Base-by-base conservation (phyloP, 2,113 vertebrate genomes). In the Ranitomeya imitator region DNA sequence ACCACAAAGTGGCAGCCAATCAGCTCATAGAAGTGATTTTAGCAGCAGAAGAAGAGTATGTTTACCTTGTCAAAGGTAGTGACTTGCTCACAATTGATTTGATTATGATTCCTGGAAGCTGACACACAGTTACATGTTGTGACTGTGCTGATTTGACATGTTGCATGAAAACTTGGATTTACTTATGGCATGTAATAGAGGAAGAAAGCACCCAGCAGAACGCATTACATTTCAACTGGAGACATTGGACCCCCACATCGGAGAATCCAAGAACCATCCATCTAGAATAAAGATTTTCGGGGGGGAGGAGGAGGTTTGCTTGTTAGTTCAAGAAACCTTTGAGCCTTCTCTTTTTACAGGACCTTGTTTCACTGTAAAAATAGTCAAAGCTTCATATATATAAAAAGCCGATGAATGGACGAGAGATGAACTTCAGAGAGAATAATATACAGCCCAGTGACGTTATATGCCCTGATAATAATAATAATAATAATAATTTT, bases 271-370 rank as follows among this genome's bases (percentile, higher is more conserved):
- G 76, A 67, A 67, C 7, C 76, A 37, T 69, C 16, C 85, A 67
- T 77, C 45, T 65, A 86, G 51, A 69, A 55, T 18, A 23, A 19
- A 5, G 4, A 31, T 26, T 12, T 1, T 13, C 6, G 0, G 69
- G 69, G 65, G 21, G 21, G 21, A 11, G 21, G 65, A 16, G 37
- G 51, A 57, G 21, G n/a, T 16, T 16, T 15, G 54, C 86, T 54
- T 81, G 65, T 69, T 71, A 55, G 78, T 14, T 54, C 37, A 69
- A 57, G 57, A 54, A 87, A 71, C 16, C 37, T 15, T 31, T 79
- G 45, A 79, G 55, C 51, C 69, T 69, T 79, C 61, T 31, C 76
- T 31, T 86, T 79, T 87, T 78, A 69, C 77, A 87, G 86, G 54
- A 67, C 76, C 26, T 87, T 73, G 16, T 21, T 69, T 81, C 78